Evolutionary conservation across 2,888 invertebrate species (phyloP).

Genomic region (Agriotes lineatus): DNA sequence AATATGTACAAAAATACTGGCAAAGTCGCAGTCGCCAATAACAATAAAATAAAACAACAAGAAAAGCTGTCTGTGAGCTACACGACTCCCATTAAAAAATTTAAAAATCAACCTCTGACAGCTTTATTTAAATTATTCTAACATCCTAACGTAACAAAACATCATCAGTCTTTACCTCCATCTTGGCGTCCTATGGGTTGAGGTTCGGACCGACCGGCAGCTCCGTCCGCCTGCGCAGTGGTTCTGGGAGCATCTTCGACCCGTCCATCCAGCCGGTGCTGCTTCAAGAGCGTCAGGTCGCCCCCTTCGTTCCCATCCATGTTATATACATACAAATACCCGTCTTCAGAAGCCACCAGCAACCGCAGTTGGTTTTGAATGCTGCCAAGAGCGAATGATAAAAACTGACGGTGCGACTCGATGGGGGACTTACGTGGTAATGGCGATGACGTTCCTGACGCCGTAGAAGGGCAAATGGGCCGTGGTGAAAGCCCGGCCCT

Average conservation of each 20-base stretch:
- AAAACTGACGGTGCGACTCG: too few relatives aligned
- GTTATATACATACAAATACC: slow-evolving; percentile 93
- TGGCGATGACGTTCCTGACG: slow-evolving; percentile 88
- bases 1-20: too few relatives aligned
- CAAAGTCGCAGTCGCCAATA: background rate
- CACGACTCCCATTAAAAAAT: too few relatives aligned
- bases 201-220: slow-evolving; percentile 51
- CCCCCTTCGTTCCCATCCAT: slow-evolving; percentile 89
- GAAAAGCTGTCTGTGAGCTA: too few relatives aligned
- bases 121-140: background rate
- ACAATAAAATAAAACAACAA: background rate
- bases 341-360: slow-evolving; percentile 93
- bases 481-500: slow-evolving; percentile 95
- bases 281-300: slow-evolving; percentile 89
- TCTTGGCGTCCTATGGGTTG: slow-evolving; percentile 53
- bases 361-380: slow-evolving; percentile 83
- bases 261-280: slow-evolving; percentile 73
- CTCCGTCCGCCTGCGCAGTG: slow-evolving; percentile 31
- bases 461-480: slow-evolving; percentile 92
- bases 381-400: too few relatives aligned
- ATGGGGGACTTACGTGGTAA: slow-evolving; percentile 78
- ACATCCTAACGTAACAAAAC: background rate
- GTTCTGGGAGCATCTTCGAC: slow-evolving; percentile 48
- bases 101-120: background rate
- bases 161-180: slow-evolving; percentile 55